Percentiles rank a stretch among this genome's conserved stretches.
Conservation (phyloP, 2,888 invertebrate species). For the Drosophila eohydei region DNA sequence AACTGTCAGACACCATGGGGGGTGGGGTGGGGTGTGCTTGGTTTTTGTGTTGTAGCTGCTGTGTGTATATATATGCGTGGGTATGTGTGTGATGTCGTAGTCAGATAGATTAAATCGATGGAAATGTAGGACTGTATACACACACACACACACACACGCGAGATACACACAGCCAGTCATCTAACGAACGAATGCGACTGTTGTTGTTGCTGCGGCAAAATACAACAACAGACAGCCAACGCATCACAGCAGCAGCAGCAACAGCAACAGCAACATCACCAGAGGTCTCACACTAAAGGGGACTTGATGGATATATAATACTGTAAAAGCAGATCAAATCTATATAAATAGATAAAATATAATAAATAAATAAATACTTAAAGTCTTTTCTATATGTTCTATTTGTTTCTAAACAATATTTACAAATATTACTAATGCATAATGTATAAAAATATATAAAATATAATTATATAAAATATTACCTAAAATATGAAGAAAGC, state of each 20-base stretch:
- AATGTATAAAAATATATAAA: no score
- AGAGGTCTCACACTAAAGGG: conserved; percentile 39
- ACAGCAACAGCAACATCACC: conserved; percentile 34
- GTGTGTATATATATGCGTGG: conserved; percentile 17
- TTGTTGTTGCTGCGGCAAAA: conserved; percentile 74
- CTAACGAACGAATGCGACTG: conserved; percentile 73
- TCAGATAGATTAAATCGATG: conserved; percentile 83
- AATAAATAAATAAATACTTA: no score
- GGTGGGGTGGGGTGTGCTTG: conserved; percentile 49
- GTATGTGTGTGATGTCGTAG: conserved; percentile 76
- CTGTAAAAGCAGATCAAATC: not conserved
- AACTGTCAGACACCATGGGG: not conserved
- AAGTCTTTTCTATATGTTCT: no score
- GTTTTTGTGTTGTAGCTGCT: conserved; percentile 62
- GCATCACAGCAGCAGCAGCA: conserved; percentile 69
- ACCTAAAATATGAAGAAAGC: no score
- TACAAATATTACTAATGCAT: no score
- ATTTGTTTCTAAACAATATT: no score
- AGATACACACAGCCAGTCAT: conserved; percentile 63
- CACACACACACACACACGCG: conserved; percentile 26
- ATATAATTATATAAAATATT: no score
- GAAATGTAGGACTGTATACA: conserved; percentile 81
- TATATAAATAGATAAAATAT: no score
- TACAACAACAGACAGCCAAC: conserved; percentile 75
- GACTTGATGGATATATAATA: conserved; percentile 6